Base-by-base conservation (phyloP, 2,888 invertebrate species). In the Allacma fusca region DNA sequence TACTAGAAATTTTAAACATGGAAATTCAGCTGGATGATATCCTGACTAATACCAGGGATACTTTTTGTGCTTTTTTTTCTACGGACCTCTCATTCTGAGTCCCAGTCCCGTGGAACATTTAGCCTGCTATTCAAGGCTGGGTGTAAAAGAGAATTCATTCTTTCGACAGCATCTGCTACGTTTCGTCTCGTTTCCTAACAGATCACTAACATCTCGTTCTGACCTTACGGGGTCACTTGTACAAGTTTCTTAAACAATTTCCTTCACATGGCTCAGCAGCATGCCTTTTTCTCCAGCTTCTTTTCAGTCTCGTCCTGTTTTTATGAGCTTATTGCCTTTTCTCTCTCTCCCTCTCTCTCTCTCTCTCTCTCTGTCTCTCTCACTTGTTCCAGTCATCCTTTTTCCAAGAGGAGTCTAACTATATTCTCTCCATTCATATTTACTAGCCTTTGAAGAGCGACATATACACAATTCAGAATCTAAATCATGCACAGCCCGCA, bases 131-230 rank as follows among this genome's bases (percentile, higher is more conserved):
- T 40, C n/a, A n/a, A n/a, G n/a, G n/a, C 4, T 50, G 16, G 19
- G 50, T 67, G 67, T 29, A 67, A 29, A 67, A 19, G n/a, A 68
- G 67, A 68, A 57, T 57, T 57, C 68, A 67, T 68, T 64, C 76
- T 70, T 43, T 76, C 62, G 64, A 70, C 69, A 76, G 77, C 81
- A 81, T 81, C 81, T 81, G 81, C 70, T 80, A 34, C 78, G 71
- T 78, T 73, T 78, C 78, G 24, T 62, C 72, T 80, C 77, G 43
- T 73, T 72, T 77, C 71, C 74, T 77, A 83, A 78, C 81, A 83
- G 82, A 83, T 82, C 81, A 81, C 82, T 75, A 82, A 82, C 83
- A 83, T 81, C 82, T 83, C 81, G 78, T 80, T 82, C 74, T 82
- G 81, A 82, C 82, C 83, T 82, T 80, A 79, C 76, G 79, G 80